Conservation (phyloP, 2,113 vertebrate species). For the Thunnus maccoyii region DNA sequence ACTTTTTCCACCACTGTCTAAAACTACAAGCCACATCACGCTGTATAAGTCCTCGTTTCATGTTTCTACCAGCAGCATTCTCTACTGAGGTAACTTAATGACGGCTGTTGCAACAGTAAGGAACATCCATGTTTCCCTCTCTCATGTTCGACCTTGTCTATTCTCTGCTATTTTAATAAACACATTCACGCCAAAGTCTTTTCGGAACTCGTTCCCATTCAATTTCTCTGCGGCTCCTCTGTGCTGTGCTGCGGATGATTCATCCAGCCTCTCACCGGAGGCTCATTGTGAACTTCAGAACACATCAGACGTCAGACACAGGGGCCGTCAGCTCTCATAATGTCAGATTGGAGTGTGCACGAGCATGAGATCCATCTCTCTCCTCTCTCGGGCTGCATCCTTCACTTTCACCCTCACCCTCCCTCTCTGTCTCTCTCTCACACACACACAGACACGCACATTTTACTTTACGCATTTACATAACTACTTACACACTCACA, state of each 20-base stretch:
- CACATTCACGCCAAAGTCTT: constrained; percentile 60
- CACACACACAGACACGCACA: constrained; percentile 33
- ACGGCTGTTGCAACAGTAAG: not conserved
- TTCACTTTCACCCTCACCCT: constrained; percentile 16
- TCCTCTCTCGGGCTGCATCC: constrained; percentile 20
- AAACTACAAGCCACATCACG: constrained; percentile 4
- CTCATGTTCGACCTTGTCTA: constrained; percentile 53
- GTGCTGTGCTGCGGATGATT: constrained; percentile 74
- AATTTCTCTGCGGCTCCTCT: constrained; percentile 57
- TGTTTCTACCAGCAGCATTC: not conserved
- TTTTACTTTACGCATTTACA: constrained; percentile 40
- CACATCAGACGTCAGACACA: constrained; percentile 84
- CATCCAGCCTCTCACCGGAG: constrained; percentile 81
- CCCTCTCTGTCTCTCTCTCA: constrained; percentile 5
- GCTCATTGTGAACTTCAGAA: constrained; percentile 88
- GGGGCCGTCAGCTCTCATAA: constrained; percentile 83
- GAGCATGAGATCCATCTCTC: constrained; percentile 55
- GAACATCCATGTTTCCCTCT: constrained; percentile 13
- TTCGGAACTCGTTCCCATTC: constrained; percentile 65
- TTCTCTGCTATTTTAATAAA: constrained; percentile 56
- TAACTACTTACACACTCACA: constrained; percentile 2
- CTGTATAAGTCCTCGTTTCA: not conserved
- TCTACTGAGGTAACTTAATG: constrained; percentile 40
- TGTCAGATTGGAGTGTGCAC: constrained; percentile 69
- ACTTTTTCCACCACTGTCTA: not conserved